phyloP scores from a whole-genome alignment of 2,797 vertebrate species.

The Sphenodon punctatus region DNA sequence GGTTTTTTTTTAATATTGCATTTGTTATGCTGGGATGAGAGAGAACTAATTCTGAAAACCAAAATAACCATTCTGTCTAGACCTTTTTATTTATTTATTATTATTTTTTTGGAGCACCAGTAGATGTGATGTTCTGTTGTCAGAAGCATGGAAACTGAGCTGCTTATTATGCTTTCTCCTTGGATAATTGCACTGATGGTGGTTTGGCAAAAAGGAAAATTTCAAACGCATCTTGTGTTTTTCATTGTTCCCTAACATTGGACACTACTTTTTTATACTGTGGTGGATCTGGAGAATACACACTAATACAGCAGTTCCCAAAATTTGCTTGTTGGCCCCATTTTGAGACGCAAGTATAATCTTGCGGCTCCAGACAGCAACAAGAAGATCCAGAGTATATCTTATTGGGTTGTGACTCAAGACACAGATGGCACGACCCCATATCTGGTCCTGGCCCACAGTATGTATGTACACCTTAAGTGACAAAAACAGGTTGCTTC shows the following conservation, averaged over 20 bases:
- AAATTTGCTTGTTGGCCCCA: too few relatives aligned
- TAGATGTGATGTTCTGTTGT: not conserved
- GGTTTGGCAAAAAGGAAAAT: not conserved
- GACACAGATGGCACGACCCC: too few relatives aligned
- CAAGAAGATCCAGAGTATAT: too few relatives aligned
- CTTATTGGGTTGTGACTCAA: too few relatives aligned
- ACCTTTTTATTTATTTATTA: too few relatives aligned
- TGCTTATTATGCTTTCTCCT: not conserved
- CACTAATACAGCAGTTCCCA: too few relatives aligned
- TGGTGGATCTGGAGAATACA: not conserved
- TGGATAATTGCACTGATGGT: not conserved
- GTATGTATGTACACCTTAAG: too few relatives aligned
- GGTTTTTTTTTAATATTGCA: not conserved
- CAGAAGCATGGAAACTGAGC: not conserved
- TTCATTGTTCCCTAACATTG: accelerated
- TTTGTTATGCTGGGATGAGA: not conserved
- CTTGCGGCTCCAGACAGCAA: too few relatives aligned
- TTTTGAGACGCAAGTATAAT: too few relatives aligned
- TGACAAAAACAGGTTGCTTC: not conserved
- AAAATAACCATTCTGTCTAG: constrained; percentile 17
- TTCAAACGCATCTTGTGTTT: not conserved
- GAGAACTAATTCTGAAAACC: too few relatives aligned
- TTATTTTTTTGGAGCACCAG: not conserved
- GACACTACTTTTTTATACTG: not conserved
- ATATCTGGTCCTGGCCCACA: too few relatives aligned